A percentile compares a stretch with the other conserved stretches of the same genome.
phyloP scores from a whole-genome alignment of 1,140 invertebrate species.

The Plodia interpunctella region DNA sequence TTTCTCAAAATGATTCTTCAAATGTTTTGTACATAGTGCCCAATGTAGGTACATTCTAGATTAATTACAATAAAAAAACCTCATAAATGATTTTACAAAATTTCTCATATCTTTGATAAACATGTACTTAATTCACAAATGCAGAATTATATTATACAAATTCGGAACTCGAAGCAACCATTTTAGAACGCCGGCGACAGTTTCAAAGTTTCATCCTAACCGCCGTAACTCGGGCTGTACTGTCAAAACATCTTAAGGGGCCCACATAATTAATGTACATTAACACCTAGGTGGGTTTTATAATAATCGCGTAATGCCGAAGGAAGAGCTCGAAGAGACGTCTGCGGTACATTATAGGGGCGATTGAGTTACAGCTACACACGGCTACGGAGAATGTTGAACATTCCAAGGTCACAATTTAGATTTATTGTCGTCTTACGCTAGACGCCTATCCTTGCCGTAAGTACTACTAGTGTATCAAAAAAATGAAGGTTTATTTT shows the following conservation, averaged over 20 bases:
- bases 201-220: not conserved
- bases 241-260: constrained; percentile 56
- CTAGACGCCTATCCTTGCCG: too few species aligned
- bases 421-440: too few species aligned
- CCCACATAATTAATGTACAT: constrained; percentile 64
- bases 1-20: too few species aligned
- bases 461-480: too few species aligned
- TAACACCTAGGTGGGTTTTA: constrained; percentile 59
- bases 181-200: not conserved
- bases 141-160: not conserved
- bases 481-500: too few species aligned
- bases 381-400: not conserved
- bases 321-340: constrained; percentile 27
- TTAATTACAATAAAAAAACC: too few species aligned
- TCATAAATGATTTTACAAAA: too few species aligned
- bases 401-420: too few species aligned
- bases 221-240: constrained; percentile 12
- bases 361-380: constrained; percentile 30
- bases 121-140: too few species aligned
- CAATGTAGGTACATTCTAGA: too few species aligned
- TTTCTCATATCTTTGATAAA: too few species aligned
- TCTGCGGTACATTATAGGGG: constrained; percentile 41
- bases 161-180: not conserved
- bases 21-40: too few species aligned
- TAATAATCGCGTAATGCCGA: constrained; percentile 48